A percentile compares a stretch with the other conserved stretches of the same genome.
Conservation (phyloP, 2,888 invertebrate genomes). For the Oasisia sp. region DNA sequence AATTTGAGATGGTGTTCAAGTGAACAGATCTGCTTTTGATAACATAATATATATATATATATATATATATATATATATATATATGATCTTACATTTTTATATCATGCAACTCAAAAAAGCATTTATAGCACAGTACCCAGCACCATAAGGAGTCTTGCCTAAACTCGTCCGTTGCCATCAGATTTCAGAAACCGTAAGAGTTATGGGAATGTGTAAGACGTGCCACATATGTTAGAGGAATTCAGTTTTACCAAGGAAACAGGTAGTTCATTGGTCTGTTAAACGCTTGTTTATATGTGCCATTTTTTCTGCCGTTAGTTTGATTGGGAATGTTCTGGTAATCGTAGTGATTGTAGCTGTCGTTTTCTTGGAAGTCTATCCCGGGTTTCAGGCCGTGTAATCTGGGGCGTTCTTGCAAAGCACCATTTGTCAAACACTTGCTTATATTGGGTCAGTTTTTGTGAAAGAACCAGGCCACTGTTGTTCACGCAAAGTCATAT, state of each 20-base stretch:
- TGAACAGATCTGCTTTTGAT: no score
- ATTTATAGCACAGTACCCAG: no score
- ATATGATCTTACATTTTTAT: no score
- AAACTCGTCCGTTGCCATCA: no score
- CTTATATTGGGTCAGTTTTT: not conserved
- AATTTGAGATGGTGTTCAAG: no score
- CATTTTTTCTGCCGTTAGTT: not conserved
- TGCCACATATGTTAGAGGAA: not conserved
- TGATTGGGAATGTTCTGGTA: not conserved
- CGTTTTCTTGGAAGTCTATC: not conserved
- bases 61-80: no score
- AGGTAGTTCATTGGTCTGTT: not conserved
- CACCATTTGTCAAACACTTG: not conserved
- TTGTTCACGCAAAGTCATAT: not conserved
- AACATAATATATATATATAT: no score
- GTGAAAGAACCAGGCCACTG: not conserved
- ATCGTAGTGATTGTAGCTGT: not conserved
- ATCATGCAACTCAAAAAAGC: no score
- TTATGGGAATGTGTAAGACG: no score
- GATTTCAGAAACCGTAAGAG: no score
- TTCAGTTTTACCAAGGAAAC: not conserved
- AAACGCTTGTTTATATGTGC: not conserved
- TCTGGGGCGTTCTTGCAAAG: not conserved
- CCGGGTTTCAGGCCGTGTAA: not conserved
- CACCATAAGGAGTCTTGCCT: no score